Percentiles rank a stretch among this genome's conserved stretches.
These are phyloP conservation scores for Drosophila pseudoobscura DNA, from an alignment of 1,140 invertebrate species.

Conservation along the genomic window DNA sequence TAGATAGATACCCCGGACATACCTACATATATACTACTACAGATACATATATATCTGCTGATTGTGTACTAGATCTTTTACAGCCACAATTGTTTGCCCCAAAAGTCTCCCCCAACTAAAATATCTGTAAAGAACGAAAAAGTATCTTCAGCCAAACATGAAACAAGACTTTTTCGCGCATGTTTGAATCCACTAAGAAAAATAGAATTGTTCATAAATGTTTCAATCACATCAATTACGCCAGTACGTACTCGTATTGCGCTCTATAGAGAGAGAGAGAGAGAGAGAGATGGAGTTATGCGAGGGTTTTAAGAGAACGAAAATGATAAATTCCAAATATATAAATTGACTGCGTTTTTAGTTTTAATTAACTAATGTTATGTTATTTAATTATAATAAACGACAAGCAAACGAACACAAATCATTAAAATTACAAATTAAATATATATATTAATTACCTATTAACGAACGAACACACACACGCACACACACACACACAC, in stretches of 20 bases:
- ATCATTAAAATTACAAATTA: conserved; percentile 53
- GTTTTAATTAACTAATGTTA: conserved; percentile 75
- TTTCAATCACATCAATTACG: conserved; percentile 11
- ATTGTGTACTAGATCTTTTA: conserved; percentile 52
- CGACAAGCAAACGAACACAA: conserved; percentile 21
- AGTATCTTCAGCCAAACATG: conserved; percentile 11
- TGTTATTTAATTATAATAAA: conserved; percentile 78
- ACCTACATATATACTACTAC: conserved; percentile 16
- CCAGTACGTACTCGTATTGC: no score
- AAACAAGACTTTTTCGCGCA: conserved; percentile 59
- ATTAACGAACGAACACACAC: conserved; percentile 4
- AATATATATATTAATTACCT: conserved; percentile 39
- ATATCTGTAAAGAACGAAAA: conserved; percentile 46
- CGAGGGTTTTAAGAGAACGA: conserved; percentile 41
- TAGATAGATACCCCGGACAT: conserved; percentile 22
- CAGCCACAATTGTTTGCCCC: conserved; percentile 35
- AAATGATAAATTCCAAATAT: conserved; percentile 75
- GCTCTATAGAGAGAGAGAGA: no score
- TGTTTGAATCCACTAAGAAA: conserved; percentile 23
- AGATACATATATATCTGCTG: conserved; percentile 46
- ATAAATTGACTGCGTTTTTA: conserved; percentile 77
- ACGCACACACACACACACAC: neutral
- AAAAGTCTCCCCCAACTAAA: conserved; percentile 19
- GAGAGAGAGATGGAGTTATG: conserved; percentile 7
- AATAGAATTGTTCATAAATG: conserved; percentile 45